Conservation (phyloP, 2,113 vertebrate genomes). For the Merops nubicus region DNA sequence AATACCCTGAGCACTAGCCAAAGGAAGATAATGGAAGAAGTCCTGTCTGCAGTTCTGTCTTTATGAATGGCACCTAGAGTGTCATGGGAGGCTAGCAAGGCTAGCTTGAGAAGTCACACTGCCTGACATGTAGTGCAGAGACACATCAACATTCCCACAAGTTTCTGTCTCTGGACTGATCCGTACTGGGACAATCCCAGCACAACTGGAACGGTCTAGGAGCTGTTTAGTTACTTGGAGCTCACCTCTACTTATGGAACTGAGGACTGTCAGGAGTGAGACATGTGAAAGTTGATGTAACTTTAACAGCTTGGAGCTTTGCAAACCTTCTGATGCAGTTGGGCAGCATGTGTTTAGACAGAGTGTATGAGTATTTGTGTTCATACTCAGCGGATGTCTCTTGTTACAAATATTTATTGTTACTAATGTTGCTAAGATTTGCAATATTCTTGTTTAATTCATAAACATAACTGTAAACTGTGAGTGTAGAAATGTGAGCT, state of each 20-base stretch:
- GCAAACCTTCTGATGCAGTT: neutral
- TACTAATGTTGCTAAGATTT: neutral
- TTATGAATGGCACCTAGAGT: neutral
- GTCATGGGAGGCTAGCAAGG: neutral
- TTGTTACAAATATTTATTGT: neutral
- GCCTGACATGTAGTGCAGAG: neutral
- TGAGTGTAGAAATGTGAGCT: neutral
- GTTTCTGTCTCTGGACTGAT: neutral
- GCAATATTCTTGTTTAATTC: neutral
- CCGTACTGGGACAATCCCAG: neutral
- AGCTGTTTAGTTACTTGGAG: neutral
- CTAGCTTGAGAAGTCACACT: neutral
- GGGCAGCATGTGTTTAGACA: rapidly evolving
- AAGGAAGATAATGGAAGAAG: neutral
- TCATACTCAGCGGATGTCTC: neutral
- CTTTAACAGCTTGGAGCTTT: neutral
- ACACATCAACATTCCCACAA: neutral
- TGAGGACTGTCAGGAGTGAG: neutral
- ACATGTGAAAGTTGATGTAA: neutral
- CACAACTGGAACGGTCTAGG: neutral
- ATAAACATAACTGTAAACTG: neutral
- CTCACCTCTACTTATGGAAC: neutral
- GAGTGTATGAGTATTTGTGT: rapidly evolving
- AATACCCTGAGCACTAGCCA: neutral
- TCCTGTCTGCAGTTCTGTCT: neutral